Percentiles rank a stretch among this genome's conserved stretches.
Conservation (phyloP, 2,113 vertebrate species). For the Nipponia nippon region DNA sequence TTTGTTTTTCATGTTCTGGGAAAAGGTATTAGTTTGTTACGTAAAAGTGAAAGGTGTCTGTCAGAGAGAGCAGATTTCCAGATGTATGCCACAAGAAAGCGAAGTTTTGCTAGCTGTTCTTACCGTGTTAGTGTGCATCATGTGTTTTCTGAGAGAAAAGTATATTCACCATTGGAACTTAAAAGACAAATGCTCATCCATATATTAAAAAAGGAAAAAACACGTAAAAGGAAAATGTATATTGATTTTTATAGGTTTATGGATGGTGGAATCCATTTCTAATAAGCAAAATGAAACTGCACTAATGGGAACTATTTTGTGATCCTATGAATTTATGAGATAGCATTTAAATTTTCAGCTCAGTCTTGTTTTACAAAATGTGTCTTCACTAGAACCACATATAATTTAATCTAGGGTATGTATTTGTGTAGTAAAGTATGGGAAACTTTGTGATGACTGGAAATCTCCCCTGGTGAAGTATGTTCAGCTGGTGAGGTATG, state of each 20-base stretch:
- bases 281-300: background rate
- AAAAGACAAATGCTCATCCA: background rate
- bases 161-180: background rate
- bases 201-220: rapidly evolving
- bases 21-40: background rate
- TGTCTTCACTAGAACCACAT: background rate
- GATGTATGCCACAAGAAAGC: background rate
- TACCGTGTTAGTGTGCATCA: background rate
- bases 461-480: background rate
- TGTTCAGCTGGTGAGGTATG: background rate
- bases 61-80: background rate
- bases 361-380: background rate
- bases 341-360: background rate
- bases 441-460: background rate
- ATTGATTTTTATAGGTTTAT: background rate
- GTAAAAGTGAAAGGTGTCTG: background rate
- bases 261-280: background rate
- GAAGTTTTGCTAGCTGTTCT: background rate
- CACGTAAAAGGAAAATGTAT: background rate
- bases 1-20: background rate
- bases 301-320: background rate
- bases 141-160: background rate
- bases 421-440: background rate
- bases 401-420: background rate
- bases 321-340: background rate